These are phyloP conservation scores for Ditylenchus dipsaci DNA, from an alignment of 1,140 invertebrate genomes.

Conservation along the genomic window DNA sequence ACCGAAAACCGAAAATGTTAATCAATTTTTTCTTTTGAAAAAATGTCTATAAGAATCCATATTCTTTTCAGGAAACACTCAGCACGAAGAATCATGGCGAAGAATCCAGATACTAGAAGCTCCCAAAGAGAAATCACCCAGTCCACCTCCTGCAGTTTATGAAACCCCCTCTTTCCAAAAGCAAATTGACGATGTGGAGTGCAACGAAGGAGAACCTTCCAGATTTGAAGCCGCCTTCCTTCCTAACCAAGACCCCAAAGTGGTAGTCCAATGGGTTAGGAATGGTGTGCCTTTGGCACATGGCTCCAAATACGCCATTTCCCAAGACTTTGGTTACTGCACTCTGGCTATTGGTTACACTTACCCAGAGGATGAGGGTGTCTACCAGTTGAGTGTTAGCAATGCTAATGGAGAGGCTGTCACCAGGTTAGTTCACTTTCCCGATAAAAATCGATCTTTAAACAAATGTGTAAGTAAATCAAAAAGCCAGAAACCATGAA, in stretches of 20 bases:
- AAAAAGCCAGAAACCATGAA: too few relatives aligned
- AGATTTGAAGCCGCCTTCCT: constrained; percentile 47
- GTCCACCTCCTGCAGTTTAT: constrained; percentile 49
- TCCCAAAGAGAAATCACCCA: constrained; percentile 40
- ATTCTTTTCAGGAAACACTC: constrained; percentile 26
- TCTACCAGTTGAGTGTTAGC: constrained; percentile 86
- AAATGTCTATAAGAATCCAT: too few relatives aligned
- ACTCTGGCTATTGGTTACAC: constrained; percentile 86
- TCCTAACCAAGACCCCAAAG: constrained; percentile 85
- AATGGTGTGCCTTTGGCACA: constrained; percentile 73
- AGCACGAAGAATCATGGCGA: constrained; percentile 53
- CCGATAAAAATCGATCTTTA: constrained; percentile 61
- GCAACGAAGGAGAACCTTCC: constrained; percentile 49
- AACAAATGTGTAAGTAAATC: too few relatives aligned
- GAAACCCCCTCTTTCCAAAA: constrained; percentile 45
- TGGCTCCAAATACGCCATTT: constrained; percentile 54
- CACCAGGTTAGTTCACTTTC: constrained; percentile 65
- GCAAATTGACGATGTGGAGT: constrained; percentile 52
- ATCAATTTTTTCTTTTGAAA: too few relatives aligned
- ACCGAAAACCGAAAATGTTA: too few relatives aligned
- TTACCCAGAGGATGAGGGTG: constrained; percentile 80
- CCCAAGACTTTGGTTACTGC: constrained; percentile 82
- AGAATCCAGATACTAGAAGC: constrained; percentile 54
- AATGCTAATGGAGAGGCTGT: constrained; percentile 85
- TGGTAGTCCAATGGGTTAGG: constrained; percentile 94